Base-by-base conservation (phyloP, 2,888 invertebrate genomes). In the Perizoma affinitatum region DNA sequence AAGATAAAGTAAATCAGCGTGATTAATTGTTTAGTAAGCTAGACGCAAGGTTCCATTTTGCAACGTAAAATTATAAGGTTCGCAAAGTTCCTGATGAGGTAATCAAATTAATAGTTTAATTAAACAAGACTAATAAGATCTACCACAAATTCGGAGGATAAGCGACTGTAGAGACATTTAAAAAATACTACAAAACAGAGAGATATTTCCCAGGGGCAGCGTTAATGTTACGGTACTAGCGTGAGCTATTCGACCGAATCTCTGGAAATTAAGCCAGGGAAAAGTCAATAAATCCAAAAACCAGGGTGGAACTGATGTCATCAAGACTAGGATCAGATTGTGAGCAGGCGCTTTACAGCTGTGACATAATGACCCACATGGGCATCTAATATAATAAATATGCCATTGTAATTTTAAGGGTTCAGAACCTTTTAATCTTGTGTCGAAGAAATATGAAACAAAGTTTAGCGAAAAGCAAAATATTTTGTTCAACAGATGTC, bases 201-300 rank as follows among this genome's bases (percentile, higher is more conserved):
- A 79, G 85, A 84, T 88, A 90, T 90, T 90, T 90, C 90, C 90
- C 90, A 70, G 63, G 88, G 86, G 90, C 74, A 72, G 82, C 88
- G 82, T 90, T 88, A 89, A 88, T 85, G 89, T 88, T 86, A 87
- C 89, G 87, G 84, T 87, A 80, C 84, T 81, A 74, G 88, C 84
- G 80, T 84, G 80, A 83, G 86, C 88, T 86, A 87, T 89, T 90
- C 85, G 88, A 89, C 88, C 87, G 88, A 88, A 90, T 90, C 90
- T 90, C 85, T 85, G 83, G 86, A 88, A 90, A 90, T 90, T 88
- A 90, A 89, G 84, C 82, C 85, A 82, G 75, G 83, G 80, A 86
- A 88, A 90, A 88, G 88, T 88, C 88, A 87, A 90, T 89, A 90
- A 90, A 88, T 88, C 87, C 82, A 86, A 85, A 83, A 81, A 82